These are phyloP conservation scores for Xiphophorus maculatus DNA, from an alignment of 2,113 vertebrate genomes.

Conservation along the genomic window DNA sequence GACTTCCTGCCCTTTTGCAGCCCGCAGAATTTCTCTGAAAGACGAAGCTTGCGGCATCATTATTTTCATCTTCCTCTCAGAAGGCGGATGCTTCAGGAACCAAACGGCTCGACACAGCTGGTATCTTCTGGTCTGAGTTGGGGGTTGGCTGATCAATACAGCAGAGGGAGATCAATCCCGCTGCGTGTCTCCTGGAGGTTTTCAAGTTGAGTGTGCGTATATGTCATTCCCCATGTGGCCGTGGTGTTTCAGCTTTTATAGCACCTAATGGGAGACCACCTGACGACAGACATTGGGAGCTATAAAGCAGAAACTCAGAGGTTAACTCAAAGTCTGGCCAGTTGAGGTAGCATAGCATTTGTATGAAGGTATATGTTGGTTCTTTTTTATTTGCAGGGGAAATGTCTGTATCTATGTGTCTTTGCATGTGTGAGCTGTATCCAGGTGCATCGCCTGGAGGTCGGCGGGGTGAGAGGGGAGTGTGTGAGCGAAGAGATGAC, in stretches of 20 bases:
- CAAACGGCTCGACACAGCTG: constrained; percentile 72
- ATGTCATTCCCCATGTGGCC: constrained; percentile 49
- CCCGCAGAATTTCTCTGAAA: constrained; percentile 48
- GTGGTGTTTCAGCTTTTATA: constrained; percentile 33
- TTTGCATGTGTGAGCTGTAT: constrained; percentile 46
- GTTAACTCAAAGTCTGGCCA: constrained; percentile 18
- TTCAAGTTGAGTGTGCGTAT: constrained; percentile 37
- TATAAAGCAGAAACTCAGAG: constrained; percentile 2
- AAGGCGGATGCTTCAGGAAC: constrained; percentile 62
- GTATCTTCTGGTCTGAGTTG: constrained; percentile 65
- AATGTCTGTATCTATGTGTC: constrained; percentile 33
- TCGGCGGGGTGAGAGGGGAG: constrained; percentile 25
- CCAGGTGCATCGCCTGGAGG: constrained; percentile 76
- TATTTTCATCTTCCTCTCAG: constrained; percentile 70
- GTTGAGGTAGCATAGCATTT: not conserved
- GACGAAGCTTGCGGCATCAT: constrained; percentile 53
- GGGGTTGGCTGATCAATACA: constrained; percentile 73
- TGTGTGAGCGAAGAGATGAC: constrained; percentile 51
- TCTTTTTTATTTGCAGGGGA: constrained; percentile 7
- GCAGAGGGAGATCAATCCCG: constrained; percentile 62
- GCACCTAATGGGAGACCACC: constrained; percentile 53
- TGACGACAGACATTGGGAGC: constrained; percentile 13
- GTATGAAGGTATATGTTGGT: not conserved
- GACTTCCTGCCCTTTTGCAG: constrained; percentile 71
- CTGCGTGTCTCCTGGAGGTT: constrained; percentile 42